Percentiles rank a stretch among this genome's conserved stretches.
These are phyloP conservation scores for Antennarius striatus DNA, from an alignment of 2,113 vertebrate species.

Conservation along the genomic window DNA sequence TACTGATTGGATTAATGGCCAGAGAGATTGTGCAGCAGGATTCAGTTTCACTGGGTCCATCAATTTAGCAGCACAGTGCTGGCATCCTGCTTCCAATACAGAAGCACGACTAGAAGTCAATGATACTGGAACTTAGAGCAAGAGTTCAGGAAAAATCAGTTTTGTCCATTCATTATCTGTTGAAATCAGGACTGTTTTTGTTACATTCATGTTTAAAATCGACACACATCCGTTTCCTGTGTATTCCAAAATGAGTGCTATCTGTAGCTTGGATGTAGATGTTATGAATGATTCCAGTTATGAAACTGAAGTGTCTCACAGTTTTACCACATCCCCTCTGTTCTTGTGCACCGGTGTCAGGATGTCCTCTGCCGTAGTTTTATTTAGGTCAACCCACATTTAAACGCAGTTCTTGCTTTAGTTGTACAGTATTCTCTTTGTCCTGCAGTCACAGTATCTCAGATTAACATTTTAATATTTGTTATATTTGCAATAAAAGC, in stretches of 20 bases:
- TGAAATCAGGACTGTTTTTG: conserved; percentile 2
- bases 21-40: conserved; percentile 28
- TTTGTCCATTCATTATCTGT: neutral
- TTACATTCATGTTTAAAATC: neutral
- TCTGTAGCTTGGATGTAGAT: neutral
- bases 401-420: conserved; percentile 2
- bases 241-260: too few relatives aligned
- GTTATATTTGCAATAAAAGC: conserved; percentile 26
- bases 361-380: neutral
- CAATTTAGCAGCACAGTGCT: neutral
- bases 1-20: conserved; percentile 38
- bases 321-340: conserved; percentile 18
- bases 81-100: conserved; percentile 4
- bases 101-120: neutral
- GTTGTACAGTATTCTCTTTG: neutral
- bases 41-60: conserved; percentile 15
- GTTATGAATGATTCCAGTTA: neutral
- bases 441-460: conserved; percentile 28
- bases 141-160: neutral
- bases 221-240: neutral
- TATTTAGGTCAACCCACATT: conserved; percentile 34
- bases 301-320: neutral
- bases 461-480: conserved; percentile 19
- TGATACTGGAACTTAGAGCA: conserved; percentile 4
- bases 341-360: neutral